Base-by-base conservation (phyloP, 2,888 invertebrate genomes). In the Orgyia antiqua region DNA sequence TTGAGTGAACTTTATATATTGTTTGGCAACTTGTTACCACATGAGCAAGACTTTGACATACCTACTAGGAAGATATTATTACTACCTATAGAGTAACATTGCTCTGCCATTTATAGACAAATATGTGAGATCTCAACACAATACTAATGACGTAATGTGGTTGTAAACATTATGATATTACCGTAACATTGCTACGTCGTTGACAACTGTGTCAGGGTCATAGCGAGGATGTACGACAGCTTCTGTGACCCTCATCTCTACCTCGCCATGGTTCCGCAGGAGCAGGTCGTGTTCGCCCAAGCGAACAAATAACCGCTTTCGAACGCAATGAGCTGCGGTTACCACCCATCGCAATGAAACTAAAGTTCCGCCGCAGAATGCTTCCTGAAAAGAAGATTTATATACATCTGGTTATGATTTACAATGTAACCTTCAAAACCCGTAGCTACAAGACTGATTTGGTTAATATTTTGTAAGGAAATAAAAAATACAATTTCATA, bases 141-240 rank as follows among this genome's bases (percentile, higher is more conserved):
- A 31, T 36, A 33, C 24, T n/a, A 13, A 23, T 36, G 32, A 32
- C 25, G 27, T 36, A 37, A 39, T 38, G 21, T 10, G 11, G 13
- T 24, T 26, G 29, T 42, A 39, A 38, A 24, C 32, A 31, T 7
- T 23, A 32, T 31, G 12, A 17, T 31, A 21, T 17, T 57, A 89
- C 90, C 93, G 90, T 33, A 98, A 76, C 53, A 98, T 82, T 2
- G 97, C 97, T 29, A 98, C 93, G 68, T 98, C 98, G 67, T 96
- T 96, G 68, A 97, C 94, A 18, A 97, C 96, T 0, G 96, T 97
- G 45, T 93, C 91, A 30, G 92, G 91, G 69, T 97, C 94, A 71
- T 96, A 97, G 38, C 90, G 88, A 0, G 96, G 95, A 78, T 98
- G 97, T 21, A 93, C 89, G 53, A 92, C 92, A 30, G 92, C 91